Base-by-base conservation (phyloP, 2,888 invertebrate species). In the Parnassius smintheus region DNA sequence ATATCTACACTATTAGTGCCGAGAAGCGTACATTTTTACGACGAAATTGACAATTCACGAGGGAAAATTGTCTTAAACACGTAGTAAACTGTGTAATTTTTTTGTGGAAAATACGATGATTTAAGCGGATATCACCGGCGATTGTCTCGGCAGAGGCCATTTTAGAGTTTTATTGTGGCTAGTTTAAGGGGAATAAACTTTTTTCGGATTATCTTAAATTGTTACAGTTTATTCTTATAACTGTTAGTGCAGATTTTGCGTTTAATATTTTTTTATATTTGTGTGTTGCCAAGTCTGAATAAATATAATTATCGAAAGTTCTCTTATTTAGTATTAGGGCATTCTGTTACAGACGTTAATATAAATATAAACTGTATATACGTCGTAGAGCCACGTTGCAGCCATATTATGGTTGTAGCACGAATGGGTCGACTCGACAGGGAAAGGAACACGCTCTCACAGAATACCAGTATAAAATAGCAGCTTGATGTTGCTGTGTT, bases 1-100 rank as follows among this genome's bases (percentile, higher is more conserved):
- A 70, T 71, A 65, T 56, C 64, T 70, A 57, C 68, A 68, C 78
- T 76, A 77, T 78, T 77, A 78, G 76, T 58, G 60, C 64, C 63
- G 66, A 65, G 66, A 71, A 71, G 69, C 62, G 44, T 64, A 66
- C 68, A 66, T 70, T 70, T 68, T 70, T 69, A 68, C 66, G 66
- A 51, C 68, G 73, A 75, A 73, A 71, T 71, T 69, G 72, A 68
- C 71, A 57, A 72, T 75, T 74, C 75, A 72, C 73, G 59, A 69
- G 73, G 74, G 74, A 76, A 77, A 72, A 70, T 62, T 50, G 64
- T 64, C 66, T 70, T 65, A 70, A 68, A 68, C 74, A 75, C 72
- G 73, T 77, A 66, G 66, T 65, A 69, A 69, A 71, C 65, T 67
- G 66, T 57, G 55, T 61, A 48, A 51, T 65, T 67, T 63, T 62